phyloP scores from a whole-genome alignment of 2,797 vertebrate species.

The Diceros bicornis region DNA sequence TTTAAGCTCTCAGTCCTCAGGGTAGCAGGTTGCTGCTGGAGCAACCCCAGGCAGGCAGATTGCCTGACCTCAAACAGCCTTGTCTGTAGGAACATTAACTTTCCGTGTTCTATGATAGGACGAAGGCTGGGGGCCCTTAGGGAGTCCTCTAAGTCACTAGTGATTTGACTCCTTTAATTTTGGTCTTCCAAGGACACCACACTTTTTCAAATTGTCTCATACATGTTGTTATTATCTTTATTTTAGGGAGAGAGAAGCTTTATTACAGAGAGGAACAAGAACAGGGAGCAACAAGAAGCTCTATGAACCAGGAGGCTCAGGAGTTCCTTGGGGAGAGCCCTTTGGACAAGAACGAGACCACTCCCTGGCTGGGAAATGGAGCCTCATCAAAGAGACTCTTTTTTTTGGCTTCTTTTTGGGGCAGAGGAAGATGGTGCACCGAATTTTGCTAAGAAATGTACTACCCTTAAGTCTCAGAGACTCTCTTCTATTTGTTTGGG shows the following conservation, averaged over 20 bases:
- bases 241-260: conserved; percentile 8
- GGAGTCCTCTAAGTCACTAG: not conserved
- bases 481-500: not conserved
- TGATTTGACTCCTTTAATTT: not conserved
- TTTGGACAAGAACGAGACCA: not conserved
- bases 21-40: not conserved
- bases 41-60: not conserved
- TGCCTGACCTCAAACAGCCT: not conserved
- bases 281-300: not conserved
- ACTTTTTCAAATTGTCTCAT: conserved; percentile 18
- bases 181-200: not conserved
- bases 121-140: too few relatives aligned
- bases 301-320: not conserved
- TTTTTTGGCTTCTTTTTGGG: not conserved
- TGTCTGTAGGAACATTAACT: not conserved
- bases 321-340: not conserved
- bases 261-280: not conserved
- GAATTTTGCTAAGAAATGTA: not conserved
- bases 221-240: not conserved
- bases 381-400: not conserved
- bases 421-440: not conserved
- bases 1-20: not conserved
- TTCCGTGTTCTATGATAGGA: not conserved
- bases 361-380: not conserved
- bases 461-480: not conserved